A percentile compares a stretch with the other conserved stretches of the same genome.
Evolutionary conservation across 1,140 invertebrate species (phyloP).

Genomic region (Sinonovacula constricta): DNA sequence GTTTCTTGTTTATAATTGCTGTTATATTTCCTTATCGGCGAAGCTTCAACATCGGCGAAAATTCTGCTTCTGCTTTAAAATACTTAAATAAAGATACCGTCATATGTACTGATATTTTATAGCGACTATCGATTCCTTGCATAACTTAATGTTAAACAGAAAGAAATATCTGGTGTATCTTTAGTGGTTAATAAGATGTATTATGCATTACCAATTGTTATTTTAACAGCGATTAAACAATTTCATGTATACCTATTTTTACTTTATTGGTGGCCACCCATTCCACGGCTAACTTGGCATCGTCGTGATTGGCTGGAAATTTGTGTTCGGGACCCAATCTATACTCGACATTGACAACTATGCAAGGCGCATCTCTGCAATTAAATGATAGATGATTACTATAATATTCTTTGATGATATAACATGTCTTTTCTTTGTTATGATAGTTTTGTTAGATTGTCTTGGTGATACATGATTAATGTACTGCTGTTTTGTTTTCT

Average conservation of each 20-base stretch:
- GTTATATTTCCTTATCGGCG: too few relatives aligned
- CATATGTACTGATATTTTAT: not conserved
- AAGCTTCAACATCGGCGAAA: too few relatives aligned
- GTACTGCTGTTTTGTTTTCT: too few relatives aligned
- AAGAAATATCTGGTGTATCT: not conserved
- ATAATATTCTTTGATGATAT: too few relatives aligned
- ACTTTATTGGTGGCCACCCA: slow-evolving; percentile 73
- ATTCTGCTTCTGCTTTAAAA: too few relatives aligned
- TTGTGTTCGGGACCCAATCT: slow-evolving; percentile 72
- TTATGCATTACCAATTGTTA: not conserved
- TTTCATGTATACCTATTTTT: slow-evolving; percentile 58
- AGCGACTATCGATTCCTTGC: not conserved
- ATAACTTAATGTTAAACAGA: not conserved
- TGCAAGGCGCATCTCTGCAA: slow-evolving; percentile 70
- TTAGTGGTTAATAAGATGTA: not conserved
- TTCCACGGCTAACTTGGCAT: slow-evolving; percentile 67
- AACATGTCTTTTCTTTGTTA: too few relatives aligned
- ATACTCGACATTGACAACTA: slow-evolving; percentile 76
- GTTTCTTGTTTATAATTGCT: too few relatives aligned
- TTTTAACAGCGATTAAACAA: not conserved
- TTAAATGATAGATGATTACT: too few relatives aligned
- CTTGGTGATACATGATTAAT: too few relatives aligned
- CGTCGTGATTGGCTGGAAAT: slow-evolving; percentile 73
- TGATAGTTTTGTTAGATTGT: too few relatives aligned
- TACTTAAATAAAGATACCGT: not conserved